Conservation (phyloP, 2,113 vertebrate genomes). For the Pelmatolapia mariae region DNA sequence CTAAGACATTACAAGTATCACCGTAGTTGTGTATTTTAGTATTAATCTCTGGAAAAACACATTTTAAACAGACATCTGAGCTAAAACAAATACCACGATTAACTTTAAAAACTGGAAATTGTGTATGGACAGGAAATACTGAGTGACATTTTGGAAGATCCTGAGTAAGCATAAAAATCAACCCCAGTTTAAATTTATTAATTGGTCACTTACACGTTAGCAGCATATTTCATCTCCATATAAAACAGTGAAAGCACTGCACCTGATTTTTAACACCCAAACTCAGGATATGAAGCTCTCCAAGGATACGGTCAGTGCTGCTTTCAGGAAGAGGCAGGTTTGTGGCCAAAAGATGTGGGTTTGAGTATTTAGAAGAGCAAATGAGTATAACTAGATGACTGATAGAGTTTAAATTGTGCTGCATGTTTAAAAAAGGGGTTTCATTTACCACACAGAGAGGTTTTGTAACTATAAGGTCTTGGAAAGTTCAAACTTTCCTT, state of each 20-base stretch:
- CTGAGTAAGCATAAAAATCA: conserved; percentile 45
- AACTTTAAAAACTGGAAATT: conserved; percentile 39
- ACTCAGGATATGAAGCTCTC: not conserved
- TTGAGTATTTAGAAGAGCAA: conserved; percentile 5
- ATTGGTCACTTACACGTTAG: conserved; percentile 46
- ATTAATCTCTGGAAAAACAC: conserved; percentile 42
- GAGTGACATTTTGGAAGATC: conserved; percentile 49
- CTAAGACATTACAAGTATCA: conserved; percentile 11
- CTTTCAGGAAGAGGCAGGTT: not conserved
- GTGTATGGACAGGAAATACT: conserved; percentile 56
- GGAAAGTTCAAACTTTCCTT: not conserved
- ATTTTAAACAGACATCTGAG: conserved; percentile 42
- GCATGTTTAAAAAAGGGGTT: not conserved
- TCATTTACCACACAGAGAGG: not conserved
- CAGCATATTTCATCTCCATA: not conserved
- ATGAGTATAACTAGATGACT: not conserved
- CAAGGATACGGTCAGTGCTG: not conserved
- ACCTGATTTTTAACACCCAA: conserved; percentile 27
- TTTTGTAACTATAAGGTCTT: not conserved
- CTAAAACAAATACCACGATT: conserved; percentile 54
- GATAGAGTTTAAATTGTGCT: not conserved
- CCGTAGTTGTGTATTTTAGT: not conserved
- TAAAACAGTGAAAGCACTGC: not conserved
- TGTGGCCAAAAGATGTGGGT: not conserved
- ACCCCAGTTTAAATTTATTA: conserved; percentile 36